Percentiles rank a stretch among this genome's conserved stretches.
Evolutionary conservation across 2,113 vertebrate species (phyloP).

Genomic region (Hystrix brachyura): DNA sequence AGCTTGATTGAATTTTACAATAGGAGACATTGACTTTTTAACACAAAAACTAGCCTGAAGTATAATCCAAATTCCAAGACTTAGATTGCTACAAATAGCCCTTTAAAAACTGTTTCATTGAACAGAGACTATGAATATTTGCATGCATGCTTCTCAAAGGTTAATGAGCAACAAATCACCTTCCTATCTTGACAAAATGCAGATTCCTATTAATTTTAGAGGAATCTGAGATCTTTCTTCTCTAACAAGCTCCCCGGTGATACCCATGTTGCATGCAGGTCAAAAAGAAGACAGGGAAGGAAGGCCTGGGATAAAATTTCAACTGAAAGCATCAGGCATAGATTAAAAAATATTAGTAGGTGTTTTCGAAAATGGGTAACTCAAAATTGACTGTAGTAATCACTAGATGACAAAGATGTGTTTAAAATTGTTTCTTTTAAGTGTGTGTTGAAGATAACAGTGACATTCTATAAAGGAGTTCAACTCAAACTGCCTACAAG

Average conservation of each 20-base stretch:
- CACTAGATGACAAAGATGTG: background rate
- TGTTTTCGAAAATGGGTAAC: background rate
- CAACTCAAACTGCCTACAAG: background rate
- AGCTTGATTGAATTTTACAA: conserved; percentile 7
- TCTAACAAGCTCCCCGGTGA: background rate
- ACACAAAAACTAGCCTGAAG: background rate
- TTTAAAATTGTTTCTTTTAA: background rate
- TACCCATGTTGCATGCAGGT: conserved; percentile 35
- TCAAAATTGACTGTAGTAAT: background rate
- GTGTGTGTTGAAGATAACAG: background rate
- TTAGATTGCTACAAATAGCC: background rate
- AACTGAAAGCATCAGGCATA: background rate
- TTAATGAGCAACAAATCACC: conserved; percentile 16
- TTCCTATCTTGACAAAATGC: conserved; percentile 17
- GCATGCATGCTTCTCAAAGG: background rate
- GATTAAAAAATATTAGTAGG: background rate
- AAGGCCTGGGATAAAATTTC: background rate
- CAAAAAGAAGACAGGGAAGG: background rate
- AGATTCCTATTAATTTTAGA: conserved; percentile 26
- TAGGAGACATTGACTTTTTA: background rate
- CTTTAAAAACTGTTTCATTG: background rate
- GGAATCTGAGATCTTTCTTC: background rate
- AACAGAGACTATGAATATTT: background rate
- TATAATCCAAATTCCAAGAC: conserved; percentile 35
- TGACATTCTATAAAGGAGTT: background rate